Conservation (phyloP, 2,888 invertebrate genomes). For the Agrotis segetum region DNA sequence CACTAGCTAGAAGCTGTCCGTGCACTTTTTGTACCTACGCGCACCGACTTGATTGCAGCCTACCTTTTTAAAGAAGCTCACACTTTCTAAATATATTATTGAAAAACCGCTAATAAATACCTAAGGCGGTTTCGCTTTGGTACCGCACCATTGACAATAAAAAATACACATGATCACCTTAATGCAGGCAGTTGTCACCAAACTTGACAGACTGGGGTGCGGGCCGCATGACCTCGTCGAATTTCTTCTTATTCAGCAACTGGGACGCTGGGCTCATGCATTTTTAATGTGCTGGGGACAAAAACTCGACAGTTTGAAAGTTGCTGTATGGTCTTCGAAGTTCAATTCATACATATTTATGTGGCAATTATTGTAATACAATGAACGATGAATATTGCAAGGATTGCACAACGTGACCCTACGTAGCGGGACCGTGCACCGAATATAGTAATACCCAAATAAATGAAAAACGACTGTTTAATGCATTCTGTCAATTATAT, state of each 20-base stretch:
- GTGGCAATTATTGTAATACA: constrained; percentile 86
- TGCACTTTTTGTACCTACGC: constrained; percentile 74
- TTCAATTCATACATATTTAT: constrained; percentile 88
- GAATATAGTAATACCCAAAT: constrained; percentile 67
- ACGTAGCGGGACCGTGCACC: constrained; percentile 66
- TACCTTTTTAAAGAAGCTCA: constrained; percentile 53
- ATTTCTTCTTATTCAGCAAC: constrained; percentile 71
- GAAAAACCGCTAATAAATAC: constrained; percentile 34
- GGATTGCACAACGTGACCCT: constrained; percentile 76
- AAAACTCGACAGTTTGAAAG: constrained; percentile 85
- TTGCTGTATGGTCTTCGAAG: constrained; percentile 78
- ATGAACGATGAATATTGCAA: constrained; percentile 85
- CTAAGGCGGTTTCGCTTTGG: constrained; percentile 30
- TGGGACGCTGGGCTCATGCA: constrained; percentile 77
- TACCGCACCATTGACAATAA: constrained; percentile 51
- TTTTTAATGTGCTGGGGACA: constrained; percentile 83
- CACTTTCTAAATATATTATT: constrained; percentile 62
- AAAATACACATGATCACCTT: constrained; percentile 63
- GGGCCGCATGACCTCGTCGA: constrained; percentile 70
- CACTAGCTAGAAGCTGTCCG: constrained; percentile 74
- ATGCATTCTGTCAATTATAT: constrained; percentile 51
- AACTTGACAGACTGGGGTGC: constrained; percentile 65
- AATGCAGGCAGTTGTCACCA: constrained; percentile 61
- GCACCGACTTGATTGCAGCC: constrained; percentile 44
- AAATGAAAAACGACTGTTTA: constrained; percentile 55